These are phyloP conservation scores for Lissocephala sabroskyi DNA, from an alignment of 2,888 invertebrate species.

Conservation along the genomic window DNA sequence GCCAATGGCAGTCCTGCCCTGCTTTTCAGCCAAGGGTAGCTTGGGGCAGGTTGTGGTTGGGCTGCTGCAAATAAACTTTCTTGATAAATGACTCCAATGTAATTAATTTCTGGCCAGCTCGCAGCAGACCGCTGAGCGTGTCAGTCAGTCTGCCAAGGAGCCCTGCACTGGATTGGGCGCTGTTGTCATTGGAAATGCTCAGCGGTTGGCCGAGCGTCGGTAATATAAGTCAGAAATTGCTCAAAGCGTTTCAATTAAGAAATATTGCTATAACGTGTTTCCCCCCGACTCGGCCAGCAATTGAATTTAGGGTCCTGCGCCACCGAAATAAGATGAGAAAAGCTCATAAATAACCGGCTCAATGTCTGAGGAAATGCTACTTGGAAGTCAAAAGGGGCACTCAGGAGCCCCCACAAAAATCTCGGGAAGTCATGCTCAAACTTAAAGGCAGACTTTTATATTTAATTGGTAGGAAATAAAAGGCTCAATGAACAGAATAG, in stretches of 20 bases:
- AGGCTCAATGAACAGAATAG: too few relatives aligned
- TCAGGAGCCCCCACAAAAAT: too few relatives aligned
- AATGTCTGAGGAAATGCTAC: too few relatives aligned
- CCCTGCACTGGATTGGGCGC: conserved; percentile 36
- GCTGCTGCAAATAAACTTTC: conserved; percentile 61
- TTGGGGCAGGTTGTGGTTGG: background rate
- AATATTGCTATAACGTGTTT: conserved; percentile 48
- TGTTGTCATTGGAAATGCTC: conserved; percentile 58
- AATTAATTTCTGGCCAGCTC: conserved; percentile 61
- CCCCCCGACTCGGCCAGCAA: too few relatives aligned
- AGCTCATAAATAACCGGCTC: too few relatives aligned
- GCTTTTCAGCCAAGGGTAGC: conserved; percentile 19
- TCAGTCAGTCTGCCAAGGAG: conserved; percentile 2
- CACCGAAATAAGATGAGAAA: too few relatives aligned
- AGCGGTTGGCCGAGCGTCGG: conserved; percentile 20
- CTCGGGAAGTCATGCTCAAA: too few relatives aligned
- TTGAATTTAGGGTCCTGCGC: too few relatives aligned
- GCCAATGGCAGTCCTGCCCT: too few relatives aligned
- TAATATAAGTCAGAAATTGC: conserved; percentile 32
- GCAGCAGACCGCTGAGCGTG: conserved; percentile 12
- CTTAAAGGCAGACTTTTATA: too few relatives aligned
- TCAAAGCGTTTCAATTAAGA: conserved; percentile 57
- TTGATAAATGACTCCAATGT: conserved; percentile 66
- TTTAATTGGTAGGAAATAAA: too few relatives aligned
- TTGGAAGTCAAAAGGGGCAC: too few relatives aligned